Conservation (phyloP, 2,113 vertebrate species). For the Dendropsophus ebraccatus region DNA sequence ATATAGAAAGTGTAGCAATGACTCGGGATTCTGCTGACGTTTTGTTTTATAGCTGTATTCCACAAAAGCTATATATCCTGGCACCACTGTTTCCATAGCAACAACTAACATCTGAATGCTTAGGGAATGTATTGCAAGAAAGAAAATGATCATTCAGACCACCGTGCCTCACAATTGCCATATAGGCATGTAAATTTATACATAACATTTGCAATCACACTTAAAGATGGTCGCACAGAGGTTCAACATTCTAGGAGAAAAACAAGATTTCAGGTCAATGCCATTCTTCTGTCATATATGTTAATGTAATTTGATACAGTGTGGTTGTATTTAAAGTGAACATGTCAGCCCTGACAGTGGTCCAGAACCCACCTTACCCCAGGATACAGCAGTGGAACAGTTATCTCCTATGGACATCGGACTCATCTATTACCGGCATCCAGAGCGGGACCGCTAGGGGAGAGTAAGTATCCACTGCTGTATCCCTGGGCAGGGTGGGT, state of each 20-base stretch:
- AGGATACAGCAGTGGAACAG: no score
- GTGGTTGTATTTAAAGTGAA: no score
- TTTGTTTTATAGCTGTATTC: conserved; percentile 9
- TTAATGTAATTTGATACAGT: no score
- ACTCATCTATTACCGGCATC: no score
- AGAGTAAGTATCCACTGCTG: no score
- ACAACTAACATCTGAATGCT: conserved; percentile 38
- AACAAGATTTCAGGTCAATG: not conserved
- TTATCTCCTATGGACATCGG: no score
- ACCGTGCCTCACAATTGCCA: not conserved
- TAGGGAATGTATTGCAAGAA: conserved; percentile 2
- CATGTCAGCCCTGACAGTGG: no score
- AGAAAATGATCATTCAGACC: not conserved
- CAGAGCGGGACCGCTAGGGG: no score
- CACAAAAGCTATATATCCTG: conserved; percentile 29
- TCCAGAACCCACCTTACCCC: no score
- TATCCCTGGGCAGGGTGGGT: no score
- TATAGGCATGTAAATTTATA: not conserved
- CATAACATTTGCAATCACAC: not conserved
- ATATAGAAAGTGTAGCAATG: not conserved
- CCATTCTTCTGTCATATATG: not conserved
- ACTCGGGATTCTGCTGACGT: conserved; percentile 34
- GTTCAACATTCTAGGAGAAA: not conserved
- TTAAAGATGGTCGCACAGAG: not conserved
- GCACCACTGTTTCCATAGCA: conserved; percentile 36